phyloP scores from a whole-genome alignment of 2,888 invertebrate species.

The Eupithecia insigniata region DNA sequence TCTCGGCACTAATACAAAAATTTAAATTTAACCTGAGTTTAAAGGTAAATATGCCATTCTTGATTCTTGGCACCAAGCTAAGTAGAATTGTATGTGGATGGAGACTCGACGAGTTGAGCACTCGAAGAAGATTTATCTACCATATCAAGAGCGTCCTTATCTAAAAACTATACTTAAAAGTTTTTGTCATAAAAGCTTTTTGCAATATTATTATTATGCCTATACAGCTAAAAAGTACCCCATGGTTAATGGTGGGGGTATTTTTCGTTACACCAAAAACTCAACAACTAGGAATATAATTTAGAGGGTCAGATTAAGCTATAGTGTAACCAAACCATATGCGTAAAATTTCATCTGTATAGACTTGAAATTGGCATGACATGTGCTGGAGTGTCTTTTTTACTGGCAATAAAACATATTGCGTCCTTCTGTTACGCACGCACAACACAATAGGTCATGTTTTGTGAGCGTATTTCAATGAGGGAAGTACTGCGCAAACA shows the following conservation, averaged over 20 bases:
- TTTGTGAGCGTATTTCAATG: conserved; percentile 1
- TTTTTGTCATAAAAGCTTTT: conserved; percentile 25
- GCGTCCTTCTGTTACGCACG: conserved; percentile 20
- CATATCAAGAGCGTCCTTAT: neutral
- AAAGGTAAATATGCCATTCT: neutral
- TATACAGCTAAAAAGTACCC: conserved; percentile 38
- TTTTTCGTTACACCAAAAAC: conserved; percentile 49
- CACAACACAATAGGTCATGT: conserved; percentile 12
- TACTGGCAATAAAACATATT: conserved; percentile 47
- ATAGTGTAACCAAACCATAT: conserved; percentile 56
- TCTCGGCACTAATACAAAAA: neutral
- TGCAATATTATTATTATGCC: conserved; percentile 36
- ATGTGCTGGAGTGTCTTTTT: conserved; percentile 64
- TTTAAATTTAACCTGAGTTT: neutral
- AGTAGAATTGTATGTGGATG: neutral
- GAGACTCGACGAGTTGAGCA: neutral
- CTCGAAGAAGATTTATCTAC: neutral
- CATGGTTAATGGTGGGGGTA: conserved; percentile 21
- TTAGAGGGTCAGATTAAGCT: conserved; percentile 55
- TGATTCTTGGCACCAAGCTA: neutral
- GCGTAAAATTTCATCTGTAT: conserved; percentile 48
- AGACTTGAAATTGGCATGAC: conserved; percentile 61
- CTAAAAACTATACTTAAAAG: neutral
- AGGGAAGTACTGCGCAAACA: neutral
- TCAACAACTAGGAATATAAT: conserved; percentile 47